phyloP scores from a whole-genome alignment of 2,888 invertebrate species.

The Dolichopus griseipennis region DNA sequence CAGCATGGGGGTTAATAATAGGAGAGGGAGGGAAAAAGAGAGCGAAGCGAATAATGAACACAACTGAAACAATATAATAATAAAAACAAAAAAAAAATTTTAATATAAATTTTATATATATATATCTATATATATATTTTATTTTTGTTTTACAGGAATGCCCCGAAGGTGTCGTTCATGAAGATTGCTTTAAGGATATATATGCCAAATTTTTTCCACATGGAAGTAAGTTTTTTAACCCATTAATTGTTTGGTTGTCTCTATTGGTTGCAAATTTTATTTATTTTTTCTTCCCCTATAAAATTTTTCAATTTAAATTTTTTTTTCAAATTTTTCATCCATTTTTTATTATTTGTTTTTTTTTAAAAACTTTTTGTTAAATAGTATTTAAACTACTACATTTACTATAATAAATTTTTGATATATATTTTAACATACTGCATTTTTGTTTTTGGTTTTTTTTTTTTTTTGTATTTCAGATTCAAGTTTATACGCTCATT shows the following conservation, averaged over 20 bases:
- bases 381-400: too few species aligned
- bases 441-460: background rate
- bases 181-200: constrained; percentile 95
- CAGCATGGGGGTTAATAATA: too few species aligned
- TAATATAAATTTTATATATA: background rate
- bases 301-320: background rate
- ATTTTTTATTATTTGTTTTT: too few species aligned
- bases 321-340: background rate
- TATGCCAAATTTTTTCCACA: constrained; percentile 98
- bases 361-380: too few species aligned
- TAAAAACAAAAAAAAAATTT: background rate
- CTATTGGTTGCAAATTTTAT: background rate
- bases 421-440: too few species aligned
- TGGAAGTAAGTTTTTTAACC: constrained; percentile 73
- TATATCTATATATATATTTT: background rate
- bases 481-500: constrained; percentile 92
- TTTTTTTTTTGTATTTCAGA: constrained; percentile 52
- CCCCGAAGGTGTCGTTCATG: constrained; percentile 93
- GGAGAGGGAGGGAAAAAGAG: too few species aligned
- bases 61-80: background rate
- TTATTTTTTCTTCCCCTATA: background rate
- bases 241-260: background rate
- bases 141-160: constrained; percentile 68
- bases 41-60: too few species aligned
- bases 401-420: too few species aligned